phyloP scores from a whole-genome alignment of 1,140 invertebrate species.

The Cephus cinctus region DNA sequence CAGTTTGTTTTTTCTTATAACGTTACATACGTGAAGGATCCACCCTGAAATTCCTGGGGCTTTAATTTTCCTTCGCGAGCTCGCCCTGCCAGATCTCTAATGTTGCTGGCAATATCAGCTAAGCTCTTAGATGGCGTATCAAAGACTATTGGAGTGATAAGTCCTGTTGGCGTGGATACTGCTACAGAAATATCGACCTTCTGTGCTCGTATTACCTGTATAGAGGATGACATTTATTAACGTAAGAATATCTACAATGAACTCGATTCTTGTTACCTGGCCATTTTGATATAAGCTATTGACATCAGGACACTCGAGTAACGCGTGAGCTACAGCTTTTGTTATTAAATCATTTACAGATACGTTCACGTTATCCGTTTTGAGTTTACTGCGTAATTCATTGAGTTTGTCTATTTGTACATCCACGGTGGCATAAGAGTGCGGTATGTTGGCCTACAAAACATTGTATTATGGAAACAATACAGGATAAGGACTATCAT shows the following conservation, averaged over 20 bases:
- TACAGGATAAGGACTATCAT: too few species aligned
- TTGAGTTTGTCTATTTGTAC: constrained; percentile 72
- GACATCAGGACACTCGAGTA: constrained; percentile 88
- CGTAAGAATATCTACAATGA: constrained; percentile 4
- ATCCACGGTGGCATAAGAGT: constrained; percentile 91
- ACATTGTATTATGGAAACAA: too few species aligned
- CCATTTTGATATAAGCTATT: constrained; percentile 63
- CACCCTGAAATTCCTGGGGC: constrained; percentile 96
- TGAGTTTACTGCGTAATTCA: constrained; percentile 62
- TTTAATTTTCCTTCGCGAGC: constrained; percentile 91
- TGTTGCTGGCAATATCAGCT: constrained; percentile 78
- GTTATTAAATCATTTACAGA: constrained; percentile 97
- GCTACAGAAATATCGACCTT: constrained; percentile 95
- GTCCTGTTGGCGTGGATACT: constrained; percentile 90
- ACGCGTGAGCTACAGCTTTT: constrained; percentile 88
- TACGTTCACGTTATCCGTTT: constrained; percentile 77
- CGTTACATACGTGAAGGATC: constrained; percentile 59
- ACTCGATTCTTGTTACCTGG: constrained; percentile 30
- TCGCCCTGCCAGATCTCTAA: constrained; percentile 83
- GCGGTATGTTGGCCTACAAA: constrained; percentile 75
- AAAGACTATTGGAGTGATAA: constrained; percentile 98
- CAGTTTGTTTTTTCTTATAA: too few species aligned
- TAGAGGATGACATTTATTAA: background rate
- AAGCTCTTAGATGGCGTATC: constrained; percentile 89
- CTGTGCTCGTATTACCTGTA: constrained; percentile 60